Percentiles rank a stretch among this genome's conserved stretches.
phyloP scores from a whole-genome alignment of 2,888 invertebrate genomes.

The Meteorus colon region DNA sequence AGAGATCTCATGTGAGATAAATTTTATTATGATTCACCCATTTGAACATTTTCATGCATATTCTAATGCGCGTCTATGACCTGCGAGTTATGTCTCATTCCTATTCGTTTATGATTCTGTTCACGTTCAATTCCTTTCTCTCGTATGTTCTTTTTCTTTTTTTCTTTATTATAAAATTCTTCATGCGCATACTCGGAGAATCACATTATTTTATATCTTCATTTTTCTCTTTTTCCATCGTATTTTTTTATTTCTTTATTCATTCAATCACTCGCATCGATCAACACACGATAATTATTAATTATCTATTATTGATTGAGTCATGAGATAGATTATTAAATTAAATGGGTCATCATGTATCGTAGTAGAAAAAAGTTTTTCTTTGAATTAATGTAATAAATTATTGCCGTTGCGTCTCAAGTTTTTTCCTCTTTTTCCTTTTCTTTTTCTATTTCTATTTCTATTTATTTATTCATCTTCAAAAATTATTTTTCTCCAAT shows the following conservation, averaged over 20 bases:
- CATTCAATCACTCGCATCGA: constrained; percentile 11
- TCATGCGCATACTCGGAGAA: not conserved
- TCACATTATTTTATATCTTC: constrained; percentile 3
- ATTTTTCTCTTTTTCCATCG: not conserved
- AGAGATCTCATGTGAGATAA: too few species aligned
- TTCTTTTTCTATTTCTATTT: too few species aligned
- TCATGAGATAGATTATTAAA: not conserved
- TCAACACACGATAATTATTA: constrained; percentile 20
- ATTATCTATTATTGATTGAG: constrained; percentile 2
- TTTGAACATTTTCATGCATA: constrained; percentile 11
- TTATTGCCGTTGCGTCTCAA: too few species aligned
- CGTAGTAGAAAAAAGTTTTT: too few species aligned
- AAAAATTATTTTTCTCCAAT: too few species aligned
- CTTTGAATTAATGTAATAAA: too few species aligned
- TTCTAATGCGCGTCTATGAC: constrained; percentile 3
- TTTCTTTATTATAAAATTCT: constrained; percentile 5
- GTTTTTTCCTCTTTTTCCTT: too few species aligned
- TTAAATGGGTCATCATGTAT: not conserved
- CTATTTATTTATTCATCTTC: too few species aligned
- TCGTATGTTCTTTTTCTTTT: not conserved
- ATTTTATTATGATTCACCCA: constrained; percentile 22
- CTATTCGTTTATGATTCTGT: not conserved
- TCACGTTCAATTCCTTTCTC: constrained; percentile 9
- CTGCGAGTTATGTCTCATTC: not conserved
- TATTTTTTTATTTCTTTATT: not conserved